These are phyloP conservation scores for Chrysotoxum bicinctum DNA, from an alignment of 2,888 invertebrate genomes.

Conservation along the genomic window DNA sequence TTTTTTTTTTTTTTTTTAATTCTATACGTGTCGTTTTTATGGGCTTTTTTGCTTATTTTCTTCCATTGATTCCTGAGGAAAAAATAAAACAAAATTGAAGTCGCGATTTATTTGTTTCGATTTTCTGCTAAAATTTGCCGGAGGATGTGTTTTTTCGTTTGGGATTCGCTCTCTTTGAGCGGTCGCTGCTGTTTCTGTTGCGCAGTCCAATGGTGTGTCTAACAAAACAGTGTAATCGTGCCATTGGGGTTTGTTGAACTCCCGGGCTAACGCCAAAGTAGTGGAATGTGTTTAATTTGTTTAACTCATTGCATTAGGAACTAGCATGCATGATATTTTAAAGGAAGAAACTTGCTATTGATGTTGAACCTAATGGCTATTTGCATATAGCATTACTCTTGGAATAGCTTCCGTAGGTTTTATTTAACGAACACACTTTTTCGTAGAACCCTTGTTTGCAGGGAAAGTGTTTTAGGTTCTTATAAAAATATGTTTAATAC, in stretches of 20 bases:
- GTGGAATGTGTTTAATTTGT: constrained; percentile 64
- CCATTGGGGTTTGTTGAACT: constrained; percentile 63
- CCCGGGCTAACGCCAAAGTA: background rate
- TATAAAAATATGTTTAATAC: no score
- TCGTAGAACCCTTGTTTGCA: no score
- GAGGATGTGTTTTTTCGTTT: constrained; percentile 15
- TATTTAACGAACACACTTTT: background rate
- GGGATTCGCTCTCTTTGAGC: constrained; percentile 46
- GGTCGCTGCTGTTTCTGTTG: constrained; percentile 19
- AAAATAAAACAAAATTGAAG: constrained; percentile 66
- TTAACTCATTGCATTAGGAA: constrained; percentile 12
- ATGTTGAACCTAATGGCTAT: background rate
- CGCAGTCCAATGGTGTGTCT: constrained; percentile 41
- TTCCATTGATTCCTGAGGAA: constrained; percentile 49
- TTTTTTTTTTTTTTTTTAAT: background rate
- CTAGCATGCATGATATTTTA: background rate
- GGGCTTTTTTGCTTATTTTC: constrained; percentile 45
- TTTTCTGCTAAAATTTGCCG: constrained; percentile 64
- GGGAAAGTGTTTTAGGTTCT: no score
- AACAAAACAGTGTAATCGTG: constrained; percentile 69
- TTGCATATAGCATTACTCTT: background rate
- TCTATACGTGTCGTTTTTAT: constrained; percentile 53
- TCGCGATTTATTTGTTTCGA: constrained; percentile 74
- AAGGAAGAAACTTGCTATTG: background rate
- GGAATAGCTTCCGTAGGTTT: background rate